Base-by-base conservation (phyloP, 2,888 invertebrate species). In the Noctua fimbriata region DNA sequence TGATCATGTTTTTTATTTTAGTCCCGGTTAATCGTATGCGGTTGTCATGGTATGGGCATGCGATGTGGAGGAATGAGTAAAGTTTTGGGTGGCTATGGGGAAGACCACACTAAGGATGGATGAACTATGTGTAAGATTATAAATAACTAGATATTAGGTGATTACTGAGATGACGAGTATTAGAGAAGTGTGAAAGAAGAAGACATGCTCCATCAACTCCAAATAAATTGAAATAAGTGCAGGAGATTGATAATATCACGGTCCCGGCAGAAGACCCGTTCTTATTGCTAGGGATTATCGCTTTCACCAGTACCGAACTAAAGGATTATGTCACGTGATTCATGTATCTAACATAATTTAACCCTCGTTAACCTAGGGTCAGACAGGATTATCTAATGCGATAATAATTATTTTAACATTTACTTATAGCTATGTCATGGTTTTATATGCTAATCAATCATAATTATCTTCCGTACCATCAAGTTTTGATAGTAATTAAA, bases 331-430 rank as follows among this genome's bases (percentile, higher is more conserved):
- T 76, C 52, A 36, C 28, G 10, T 55, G 10, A 4, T 44, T 28
- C 21, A 0, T 47, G 2, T 67, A 32, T 65, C 5, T 44, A 12
- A 28, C 7, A 47, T 49, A 58, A 58, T 16, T 28, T 47, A 36
- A 47, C 28, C 36, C 28, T 49, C 28, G 1, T 28, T 69, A 24
- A 21, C 32, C n/a, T 52, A 18, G n/a, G 21, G 32, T 63, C 80
- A 52, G n/a, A 3, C 21, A 71, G 12, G n/a, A 63, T 52, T 70
- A 70, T 49, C 47, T 55, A 58, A 78, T 69, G 18, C 18, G 14
- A 36, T 55, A 24, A 9, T 78, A 32, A 78, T 78, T 47, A 36
- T 78, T 79, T 24, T 36, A 41, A 67, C 36, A 78, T 78, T 55
- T 28, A 47, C 1, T 16, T 36, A 65, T 4, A 32, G 44, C 44